Evolutionary conservation across 1,140 invertebrate genomes (phyloP).

Genomic region (Philopotamus ludificatus): DNA sequence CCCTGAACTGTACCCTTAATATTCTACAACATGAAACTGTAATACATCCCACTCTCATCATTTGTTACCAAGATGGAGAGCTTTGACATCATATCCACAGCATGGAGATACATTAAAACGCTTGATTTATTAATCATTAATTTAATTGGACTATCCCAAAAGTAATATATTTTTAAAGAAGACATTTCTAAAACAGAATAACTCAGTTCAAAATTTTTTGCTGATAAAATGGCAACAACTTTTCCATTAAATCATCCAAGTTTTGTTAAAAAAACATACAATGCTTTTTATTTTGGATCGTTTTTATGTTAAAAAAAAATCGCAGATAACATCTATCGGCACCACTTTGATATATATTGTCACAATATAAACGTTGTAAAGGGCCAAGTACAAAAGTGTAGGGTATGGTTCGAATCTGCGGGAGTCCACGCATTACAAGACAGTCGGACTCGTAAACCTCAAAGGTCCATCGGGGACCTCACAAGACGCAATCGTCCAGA

Average conservation of each 20-base stretch:
- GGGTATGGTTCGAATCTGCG: slow-evolving; percentile 4
- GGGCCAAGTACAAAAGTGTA: slow-evolving; percentile 9
- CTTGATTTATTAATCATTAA: too few species aligned
- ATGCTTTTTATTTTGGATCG: background rate
- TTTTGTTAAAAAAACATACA: background rate
- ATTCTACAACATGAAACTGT: too few species aligned
- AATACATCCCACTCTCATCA: too few species aligned
- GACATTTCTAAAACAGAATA: too few species aligned
- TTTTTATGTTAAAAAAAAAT: background rate
- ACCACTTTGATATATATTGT: slow-evolving; percentile 22
- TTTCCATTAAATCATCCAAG: background rate
- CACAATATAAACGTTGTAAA: background rate
- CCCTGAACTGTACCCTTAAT: too few species aligned
- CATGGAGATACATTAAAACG: too few species aligned
- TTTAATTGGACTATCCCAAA: too few species aligned
- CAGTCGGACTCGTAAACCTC: background rate
- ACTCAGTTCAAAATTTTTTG: too few species aligned
- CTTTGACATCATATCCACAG: too few species aligned
- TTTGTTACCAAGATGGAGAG: too few species aligned
- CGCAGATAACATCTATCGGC: slow-evolving; percentile 20
- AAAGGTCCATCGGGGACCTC: slow-evolving; percentile 8
- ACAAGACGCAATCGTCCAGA: slow-evolving; percentile 10
- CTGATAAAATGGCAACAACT: background rate
- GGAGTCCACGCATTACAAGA: slow-evolving; percentile 23
- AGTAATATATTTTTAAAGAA: too few species aligned